Percentiles rank a stretch among this genome's conserved stretches.
Conservation (phyloP, 1,140 invertebrate genomes). For the Melanaphis sacchari region DNA sequence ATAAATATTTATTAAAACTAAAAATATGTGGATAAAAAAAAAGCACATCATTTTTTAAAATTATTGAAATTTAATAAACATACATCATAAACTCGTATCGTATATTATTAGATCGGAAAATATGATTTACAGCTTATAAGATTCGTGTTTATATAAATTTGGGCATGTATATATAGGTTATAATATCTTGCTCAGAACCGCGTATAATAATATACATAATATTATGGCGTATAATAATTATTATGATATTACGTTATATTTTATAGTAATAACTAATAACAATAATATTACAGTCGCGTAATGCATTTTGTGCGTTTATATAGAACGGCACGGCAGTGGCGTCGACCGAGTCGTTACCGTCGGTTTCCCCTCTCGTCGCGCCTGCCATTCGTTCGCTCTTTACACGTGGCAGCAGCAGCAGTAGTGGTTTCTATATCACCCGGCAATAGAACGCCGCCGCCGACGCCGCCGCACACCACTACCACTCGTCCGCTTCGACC, state of each 20-base stretch:
- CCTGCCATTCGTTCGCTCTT: not conserved
- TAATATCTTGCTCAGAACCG: not conserved
- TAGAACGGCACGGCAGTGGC: not conserved
- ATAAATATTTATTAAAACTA: not conserved
- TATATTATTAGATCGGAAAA: not conserved
- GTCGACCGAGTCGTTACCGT: slow-evolving; percentile 34
- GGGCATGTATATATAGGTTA: too few relatives aligned
- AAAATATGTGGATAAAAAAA: not conserved
- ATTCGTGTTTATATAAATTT: not conserved
- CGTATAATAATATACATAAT: not conserved
- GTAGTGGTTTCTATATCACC: slow-evolving; percentile 7
- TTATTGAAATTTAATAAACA: not conserved
- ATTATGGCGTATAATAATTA: not conserved
- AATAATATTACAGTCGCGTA: not conserved
- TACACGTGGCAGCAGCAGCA: not conserved
- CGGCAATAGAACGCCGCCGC: not conserved
- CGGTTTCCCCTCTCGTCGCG: slow-evolving; percentile 1
- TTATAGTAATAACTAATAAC: not conserved
- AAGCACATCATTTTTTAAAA: not conserved
- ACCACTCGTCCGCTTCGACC: not conserved
- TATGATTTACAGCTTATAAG: not conserved
- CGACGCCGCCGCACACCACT: not conserved
- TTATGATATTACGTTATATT: not conserved
- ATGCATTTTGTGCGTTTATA: slow-evolving; percentile 3
- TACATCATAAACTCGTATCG: not conserved